Conservation (phyloP, 2,113 vertebrate genomes). For the Neolamprologus longior region DNA sequence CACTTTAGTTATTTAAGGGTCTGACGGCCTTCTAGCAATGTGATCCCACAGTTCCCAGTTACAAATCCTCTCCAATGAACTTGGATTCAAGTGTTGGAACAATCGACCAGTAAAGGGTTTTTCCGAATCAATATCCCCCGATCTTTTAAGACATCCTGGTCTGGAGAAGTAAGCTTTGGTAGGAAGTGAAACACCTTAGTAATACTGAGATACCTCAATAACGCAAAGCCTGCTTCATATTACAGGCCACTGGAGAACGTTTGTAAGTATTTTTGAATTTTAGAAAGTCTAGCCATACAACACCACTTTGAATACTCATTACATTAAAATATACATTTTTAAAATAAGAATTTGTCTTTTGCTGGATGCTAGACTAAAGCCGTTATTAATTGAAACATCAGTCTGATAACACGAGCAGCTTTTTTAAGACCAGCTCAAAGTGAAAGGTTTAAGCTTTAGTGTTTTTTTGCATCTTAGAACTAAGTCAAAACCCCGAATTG, state of each 20-base stretch:
- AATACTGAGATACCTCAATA: background rate
- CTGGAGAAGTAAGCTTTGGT: background rate
- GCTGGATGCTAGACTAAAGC: background rate
- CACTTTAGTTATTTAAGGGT: background rate
- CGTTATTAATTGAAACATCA: accelerated
- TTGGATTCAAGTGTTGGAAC: background rate
- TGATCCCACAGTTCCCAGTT: background rate
- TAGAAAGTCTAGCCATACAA: background rate
- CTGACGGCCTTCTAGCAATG: background rate
- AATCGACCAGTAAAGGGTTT: background rate
- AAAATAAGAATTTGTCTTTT: background rate
- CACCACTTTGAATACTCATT: background rate
- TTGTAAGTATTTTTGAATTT: background rate
- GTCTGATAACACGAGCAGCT: background rate
- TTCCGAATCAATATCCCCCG: accelerated
- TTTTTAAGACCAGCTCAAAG: background rate
- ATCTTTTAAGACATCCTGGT: background rate
- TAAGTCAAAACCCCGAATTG: background rate
- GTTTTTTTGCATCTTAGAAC: background rate
- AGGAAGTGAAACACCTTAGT: background rate
- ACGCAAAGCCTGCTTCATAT: background rate
- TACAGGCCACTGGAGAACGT: accelerated
- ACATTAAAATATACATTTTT: background rate
- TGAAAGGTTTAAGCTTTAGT: background rate
- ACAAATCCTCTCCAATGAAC: background rate